Percentiles rank a stretch among this genome's conserved stretches.
These are phyloP conservation scores for Actinernus sp. DNA, from an alignment of 92 coral and sea anemone genomes.

Conservation along the genomic window DNA sequence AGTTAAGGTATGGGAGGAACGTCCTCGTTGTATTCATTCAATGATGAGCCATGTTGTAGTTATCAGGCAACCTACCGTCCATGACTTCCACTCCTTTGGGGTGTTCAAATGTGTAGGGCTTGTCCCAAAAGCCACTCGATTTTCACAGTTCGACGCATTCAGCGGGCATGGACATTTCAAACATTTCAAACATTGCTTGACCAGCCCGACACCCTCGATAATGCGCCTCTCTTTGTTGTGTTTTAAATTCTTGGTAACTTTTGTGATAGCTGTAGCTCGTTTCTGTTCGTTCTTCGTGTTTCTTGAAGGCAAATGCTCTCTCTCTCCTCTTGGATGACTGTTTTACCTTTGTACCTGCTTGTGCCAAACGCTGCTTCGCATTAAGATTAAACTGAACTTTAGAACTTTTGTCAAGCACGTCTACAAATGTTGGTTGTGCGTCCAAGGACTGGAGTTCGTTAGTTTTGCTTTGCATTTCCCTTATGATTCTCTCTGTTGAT, in stretches of 20 bases:
- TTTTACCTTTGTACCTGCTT: slow-evolving; percentile 36
- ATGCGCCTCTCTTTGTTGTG: slow-evolving; percentile 30
- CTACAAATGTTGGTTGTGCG: no score
- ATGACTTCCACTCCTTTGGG: slow-evolving; percentile 22
- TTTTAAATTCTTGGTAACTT: slow-evolving; percentile 25
- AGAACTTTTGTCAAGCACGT: no score
- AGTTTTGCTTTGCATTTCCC: slow-evolving; percentile 63
- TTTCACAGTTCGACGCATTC: slow-evolving; percentile 32
- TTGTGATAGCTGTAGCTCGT: slow-evolving; percentile 1
- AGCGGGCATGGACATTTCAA: slow-evolving; percentile 40
- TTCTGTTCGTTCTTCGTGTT: background rate
- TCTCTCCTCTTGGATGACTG: slow-evolving; percentile 35
- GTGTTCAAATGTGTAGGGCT: slow-evolving; percentile 21
- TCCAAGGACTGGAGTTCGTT: slow-evolving; percentile 51
- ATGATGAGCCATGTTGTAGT: no score
- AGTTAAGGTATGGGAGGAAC: no score
- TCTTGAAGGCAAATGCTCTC: slow-evolving; percentile 21
- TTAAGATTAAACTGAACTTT: slow-evolving; percentile 61
- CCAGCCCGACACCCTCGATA: slow-evolving; percentile 28
- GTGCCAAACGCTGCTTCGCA: slow-evolving; percentile 40
- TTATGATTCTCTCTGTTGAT: slow-evolving; percentile 38
- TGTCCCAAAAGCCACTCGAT: slow-evolving; percentile 11
- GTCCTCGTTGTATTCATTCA: no score
- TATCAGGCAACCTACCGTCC: no score
- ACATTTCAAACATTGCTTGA: slow-evolving; percentile 47